phyloP scores from a whole-genome alignment of 2,888 invertebrate genomes.

The Zele albiditarsus region DNA sequence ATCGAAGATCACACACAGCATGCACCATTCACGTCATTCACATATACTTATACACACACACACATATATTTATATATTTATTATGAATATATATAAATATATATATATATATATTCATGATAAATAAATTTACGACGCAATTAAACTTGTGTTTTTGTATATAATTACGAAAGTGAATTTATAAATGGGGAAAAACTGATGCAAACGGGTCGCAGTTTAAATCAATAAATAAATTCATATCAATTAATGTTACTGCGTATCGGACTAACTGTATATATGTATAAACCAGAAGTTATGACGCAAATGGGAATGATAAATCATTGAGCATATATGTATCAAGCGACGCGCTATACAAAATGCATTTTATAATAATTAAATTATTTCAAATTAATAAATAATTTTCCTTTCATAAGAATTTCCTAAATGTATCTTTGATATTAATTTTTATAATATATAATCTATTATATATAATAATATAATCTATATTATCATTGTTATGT shows the following conservation, averaged over 20 bases:
- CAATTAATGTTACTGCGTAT: constrained; percentile 18
- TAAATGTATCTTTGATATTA: too few species aligned
- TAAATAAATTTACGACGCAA: neutral
- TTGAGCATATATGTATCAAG: too few species aligned
- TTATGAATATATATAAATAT: neutral
- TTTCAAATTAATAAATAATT: too few species aligned
- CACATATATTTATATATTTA: neutral
- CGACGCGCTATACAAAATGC: too few species aligned
- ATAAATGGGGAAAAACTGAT: constrained; percentile 2
- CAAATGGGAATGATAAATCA: neutral
- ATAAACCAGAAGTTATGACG: neutral
- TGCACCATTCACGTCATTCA: neutral
- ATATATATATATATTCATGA: neutral
- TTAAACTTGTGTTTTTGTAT: neutral
- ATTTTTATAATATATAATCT: too few species aligned
- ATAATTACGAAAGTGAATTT: constrained; percentile 28
- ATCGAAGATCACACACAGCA: constrained; percentile 24
- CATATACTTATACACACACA: neutral
- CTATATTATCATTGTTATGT: too few species aligned
- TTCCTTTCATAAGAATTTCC: too few species aligned
- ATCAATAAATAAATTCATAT: constrained; percentile 27
- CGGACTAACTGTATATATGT: neutral
- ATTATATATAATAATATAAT: too few species aligned
- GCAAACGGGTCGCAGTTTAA: constrained; percentile 1
- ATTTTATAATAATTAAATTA: too few species aligned